Evolutionary conservation across 2,888 invertebrate species (phyloP), one percentile per base, ranked within the genome.

Genomic region (Chirona hameri): DNA sequence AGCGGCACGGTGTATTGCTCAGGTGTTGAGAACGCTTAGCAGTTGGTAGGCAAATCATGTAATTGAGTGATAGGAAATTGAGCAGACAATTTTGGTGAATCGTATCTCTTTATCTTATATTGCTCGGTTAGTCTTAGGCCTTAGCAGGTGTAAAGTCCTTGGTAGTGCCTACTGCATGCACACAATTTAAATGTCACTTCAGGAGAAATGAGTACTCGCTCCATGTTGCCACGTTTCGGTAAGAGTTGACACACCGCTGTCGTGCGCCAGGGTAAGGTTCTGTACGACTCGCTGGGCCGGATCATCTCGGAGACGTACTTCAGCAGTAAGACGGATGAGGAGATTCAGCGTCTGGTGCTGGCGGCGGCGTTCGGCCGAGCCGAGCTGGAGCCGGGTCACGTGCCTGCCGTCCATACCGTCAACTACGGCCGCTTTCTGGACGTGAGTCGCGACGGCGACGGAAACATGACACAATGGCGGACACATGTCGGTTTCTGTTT

Each of bases 301-400:
- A 72, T 72, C 29, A 72, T 72, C 14, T 72, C 72, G 18, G 72
- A 72, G 72, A 31, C 72, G 72, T 72, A 72, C 72, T 72, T 72
- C 72, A 10, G 31, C 31, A 72, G 5, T 31, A 72, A 72, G 72
- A 72, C 72, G 15, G 72, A 72, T 15, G 72, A 72, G 31, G 72
- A 72, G 72, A 24, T 72, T 4, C 31, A 72, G 18, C 72, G 72
- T 9, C 31, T 72, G 72, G 72, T 72, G 18, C 31, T 72, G 72
- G 72, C 72, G 18, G 72, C 72, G 12, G 72, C 72, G 31, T 72
- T 72, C 31, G 31, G 31, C 31, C 1, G 27, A 29, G 15, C 72
- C 3, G 72, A 72, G 72, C 27, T 72, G 31, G 72, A 72, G 10
- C 0, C 72, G 12, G 31, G 9, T n/a, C 72, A 72, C 31, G 5